These are phyloP conservation scores for Aspiorhynchus laticeps DNA, from an alignment of 2,113 vertebrate genomes.

Conservation along the genomic window DNA sequence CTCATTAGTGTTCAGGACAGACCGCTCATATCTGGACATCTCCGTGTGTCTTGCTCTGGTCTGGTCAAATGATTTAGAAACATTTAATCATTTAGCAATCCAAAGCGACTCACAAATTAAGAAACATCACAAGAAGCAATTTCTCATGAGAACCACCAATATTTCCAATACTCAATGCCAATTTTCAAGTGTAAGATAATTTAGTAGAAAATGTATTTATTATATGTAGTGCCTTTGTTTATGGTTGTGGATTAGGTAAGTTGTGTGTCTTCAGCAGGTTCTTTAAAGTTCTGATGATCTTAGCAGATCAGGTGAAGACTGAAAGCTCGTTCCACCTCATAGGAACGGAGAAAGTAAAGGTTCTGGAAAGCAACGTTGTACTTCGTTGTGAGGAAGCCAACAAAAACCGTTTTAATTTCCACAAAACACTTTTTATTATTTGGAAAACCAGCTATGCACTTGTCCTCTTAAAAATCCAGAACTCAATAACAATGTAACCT, in stretches of 20 bases:
- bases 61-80: slow-evolving; percentile 9
- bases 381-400: neutral
- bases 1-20: slow-evolving; percentile 9
- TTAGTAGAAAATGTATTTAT: neutral
- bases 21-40: neutral
- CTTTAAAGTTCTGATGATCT: neutral
- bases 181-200: neutral
- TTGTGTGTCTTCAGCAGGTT: neutral
- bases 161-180: neutral
- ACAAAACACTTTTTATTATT: neutral
- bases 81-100: neutral
- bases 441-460: neutral
- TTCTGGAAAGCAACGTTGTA: neutral
- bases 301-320: neutral
- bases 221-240: neutral
- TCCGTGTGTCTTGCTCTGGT: neutral
- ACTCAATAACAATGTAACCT: neutral
- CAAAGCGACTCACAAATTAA: neutral
- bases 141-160: neutral
- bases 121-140: neutral
- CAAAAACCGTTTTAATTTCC: neutral
- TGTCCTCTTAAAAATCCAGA: neutral
- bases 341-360: neutral
- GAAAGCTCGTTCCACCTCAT: neutral
- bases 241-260: neutral